phyloP scores from a whole-genome alignment of 2,888 invertebrate species.

The Agrenia bidenticulata region DNA sequence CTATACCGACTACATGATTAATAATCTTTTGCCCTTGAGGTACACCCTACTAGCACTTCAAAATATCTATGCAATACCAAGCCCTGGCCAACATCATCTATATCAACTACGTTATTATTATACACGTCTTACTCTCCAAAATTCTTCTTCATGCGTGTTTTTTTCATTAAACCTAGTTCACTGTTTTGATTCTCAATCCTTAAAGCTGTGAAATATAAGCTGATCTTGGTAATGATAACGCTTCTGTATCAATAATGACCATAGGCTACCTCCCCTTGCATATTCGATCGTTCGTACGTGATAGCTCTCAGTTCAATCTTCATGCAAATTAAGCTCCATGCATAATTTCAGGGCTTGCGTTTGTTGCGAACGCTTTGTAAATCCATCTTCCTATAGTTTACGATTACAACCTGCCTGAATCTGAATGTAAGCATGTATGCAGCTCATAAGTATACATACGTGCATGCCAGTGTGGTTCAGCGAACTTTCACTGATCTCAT shows the following conservation, averaged over 20 bases:
- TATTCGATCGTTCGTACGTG: background rate
- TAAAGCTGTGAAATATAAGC: background rate
- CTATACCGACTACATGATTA: slow-evolving; percentile 30
- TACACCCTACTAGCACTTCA: slow-evolving; percentile 17
- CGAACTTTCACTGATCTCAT: too few species aligned
- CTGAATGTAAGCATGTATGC: too few species aligned
- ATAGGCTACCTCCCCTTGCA: too few species aligned
- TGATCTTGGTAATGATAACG: background rate
- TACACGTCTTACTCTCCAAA: slow-evolving; percentile 1
- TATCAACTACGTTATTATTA: too few species aligned
- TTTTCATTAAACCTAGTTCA: background rate
- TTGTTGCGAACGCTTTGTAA: too few species aligned
- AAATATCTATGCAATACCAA: too few species aligned
- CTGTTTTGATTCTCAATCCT: background rate
- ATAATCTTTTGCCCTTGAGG: slow-evolving; percentile 37
- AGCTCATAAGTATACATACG: too few species aligned
- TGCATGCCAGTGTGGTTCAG: too few species aligned
- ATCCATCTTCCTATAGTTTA: too few species aligned
- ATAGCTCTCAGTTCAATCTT: background rate
- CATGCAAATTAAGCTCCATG: slow-evolving; percentile 7
- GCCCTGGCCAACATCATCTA: too few species aligned
- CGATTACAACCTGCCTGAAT: too few species aligned
- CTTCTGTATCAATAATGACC: too few species aligned
- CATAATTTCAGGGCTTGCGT: background rate
- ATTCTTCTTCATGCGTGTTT: slow-evolving; percentile 10